Conservation (phyloP, 2,113 vertebrate species). For the Cephalopterus ornatus region DNA sequence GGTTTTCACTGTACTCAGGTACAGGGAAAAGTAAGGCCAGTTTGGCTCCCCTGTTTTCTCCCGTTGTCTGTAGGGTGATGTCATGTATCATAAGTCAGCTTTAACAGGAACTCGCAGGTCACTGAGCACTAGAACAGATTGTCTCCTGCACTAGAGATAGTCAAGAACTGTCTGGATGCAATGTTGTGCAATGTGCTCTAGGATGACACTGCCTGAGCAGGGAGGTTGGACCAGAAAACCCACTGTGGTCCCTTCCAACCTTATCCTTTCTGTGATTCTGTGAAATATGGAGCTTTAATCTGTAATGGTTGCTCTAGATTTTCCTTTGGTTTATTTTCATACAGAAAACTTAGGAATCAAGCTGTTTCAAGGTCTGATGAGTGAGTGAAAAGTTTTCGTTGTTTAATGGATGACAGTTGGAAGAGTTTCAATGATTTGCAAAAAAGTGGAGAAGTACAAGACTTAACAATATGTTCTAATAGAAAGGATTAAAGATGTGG, state of each 20-base stretch:
- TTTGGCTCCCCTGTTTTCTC: conserved; percentile 9
- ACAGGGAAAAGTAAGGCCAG: neutral
- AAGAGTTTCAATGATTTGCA: conserved; percentile 7
- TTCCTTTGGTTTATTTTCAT: conserved; percentile 31
- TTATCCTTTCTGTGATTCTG: neutral
- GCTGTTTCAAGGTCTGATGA: conserved; percentile 10
- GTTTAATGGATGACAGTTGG: neutral
- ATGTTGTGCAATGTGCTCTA: neutral
- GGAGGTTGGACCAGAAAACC: neutral
- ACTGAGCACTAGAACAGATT: neutral
- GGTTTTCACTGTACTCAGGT: neutral
- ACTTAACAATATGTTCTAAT: neutral
- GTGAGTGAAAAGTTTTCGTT: neutral
- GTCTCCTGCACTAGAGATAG: neutral
- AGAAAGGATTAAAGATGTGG: neutral
- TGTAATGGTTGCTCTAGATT: neutral
- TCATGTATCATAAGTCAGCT: neutral
- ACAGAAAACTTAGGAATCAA: conserved; percentile 41
- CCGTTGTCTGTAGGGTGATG: neutral
- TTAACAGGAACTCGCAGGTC: neutral
- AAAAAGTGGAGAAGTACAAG: neutral
- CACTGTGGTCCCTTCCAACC: neutral
- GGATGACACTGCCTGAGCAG: neutral
- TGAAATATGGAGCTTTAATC: conserved; percentile 28
- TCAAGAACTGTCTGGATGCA: neutral